Conservation (phyloP, 2,113 vertebrate genomes). For the Equus quagga region DNA sequence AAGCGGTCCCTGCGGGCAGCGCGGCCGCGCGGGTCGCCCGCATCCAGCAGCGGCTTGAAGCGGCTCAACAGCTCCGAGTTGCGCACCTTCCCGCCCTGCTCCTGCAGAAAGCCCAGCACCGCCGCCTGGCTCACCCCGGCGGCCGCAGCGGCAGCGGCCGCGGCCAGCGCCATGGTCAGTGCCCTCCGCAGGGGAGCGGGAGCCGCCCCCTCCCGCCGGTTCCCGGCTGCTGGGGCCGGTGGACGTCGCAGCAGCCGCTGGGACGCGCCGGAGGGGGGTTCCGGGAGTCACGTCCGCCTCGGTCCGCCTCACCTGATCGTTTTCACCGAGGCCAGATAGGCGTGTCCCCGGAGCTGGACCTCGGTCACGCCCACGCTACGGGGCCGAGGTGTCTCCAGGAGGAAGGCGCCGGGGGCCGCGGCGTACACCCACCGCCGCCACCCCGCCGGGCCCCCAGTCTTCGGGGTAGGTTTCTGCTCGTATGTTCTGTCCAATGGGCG, state of each 20-base stretch:
- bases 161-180: conserved; percentile 73
- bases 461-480: background rate
- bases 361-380: background rate
- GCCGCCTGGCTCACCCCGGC: conserved; percentile 89
- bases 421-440: background rate
- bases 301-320: conserved; percentile 36
- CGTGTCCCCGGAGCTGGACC: background rate
- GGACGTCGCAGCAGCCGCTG: background rate
- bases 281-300: background rate
- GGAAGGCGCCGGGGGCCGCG: background rate
- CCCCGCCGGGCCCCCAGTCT: background rate
- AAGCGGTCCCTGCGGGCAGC: conserved; percentile 90
- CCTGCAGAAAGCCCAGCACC: conserved; percentile 87
- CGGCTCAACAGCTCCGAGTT: conserved; percentile 88
- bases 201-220: background rate
- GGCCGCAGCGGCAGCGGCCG: conserved; percentile 71
- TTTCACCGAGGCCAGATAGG: background rate
- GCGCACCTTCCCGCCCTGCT: conserved; percentile 88
- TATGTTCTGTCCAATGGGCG: conserved; percentile 21
- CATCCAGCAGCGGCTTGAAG: conserved; percentile 89
- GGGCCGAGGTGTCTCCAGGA: background rate
- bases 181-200: accelerated
- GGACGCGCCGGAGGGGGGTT: background rate
- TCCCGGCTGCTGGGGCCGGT: background rate
- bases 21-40: conserved; percentile 83